A percentile compares a stretch with the other conserved stretches of the same genome.
These are phyloP conservation scores for Odontocolon sp. DNA, from an alignment of 2,888 invertebrate species.

Conservation along the genomic window DNA sequence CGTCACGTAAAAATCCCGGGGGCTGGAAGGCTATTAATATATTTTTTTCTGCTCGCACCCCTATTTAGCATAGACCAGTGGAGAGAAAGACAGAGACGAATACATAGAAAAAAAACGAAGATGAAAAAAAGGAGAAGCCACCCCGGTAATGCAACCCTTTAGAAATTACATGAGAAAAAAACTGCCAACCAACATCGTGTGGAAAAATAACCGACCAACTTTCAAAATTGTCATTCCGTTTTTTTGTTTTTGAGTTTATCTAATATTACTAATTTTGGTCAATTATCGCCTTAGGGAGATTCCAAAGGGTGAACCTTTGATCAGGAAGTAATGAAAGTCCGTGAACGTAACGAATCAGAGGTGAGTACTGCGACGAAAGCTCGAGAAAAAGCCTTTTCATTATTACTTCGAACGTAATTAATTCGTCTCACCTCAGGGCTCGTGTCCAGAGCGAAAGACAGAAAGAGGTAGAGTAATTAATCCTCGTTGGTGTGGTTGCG, in stretches of 20 bases:
- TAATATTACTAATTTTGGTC: not conserved
- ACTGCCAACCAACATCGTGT: conserved; percentile 24
- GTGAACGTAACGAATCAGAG: not conserved
- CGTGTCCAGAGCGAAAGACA: conserved; percentile 56
- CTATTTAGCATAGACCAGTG: conserved; percentile 78
- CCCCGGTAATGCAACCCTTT: conserved; percentile 55
- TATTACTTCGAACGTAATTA: conserved; percentile 67
- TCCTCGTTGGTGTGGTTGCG: conserved; percentile 66
- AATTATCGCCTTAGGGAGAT: not conserved
- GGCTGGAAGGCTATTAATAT: conserved; percentile 80
- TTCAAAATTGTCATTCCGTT: conserved; percentile 14
- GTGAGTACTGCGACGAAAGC: not conserved
- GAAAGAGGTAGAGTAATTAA: conserved; percentile 69
- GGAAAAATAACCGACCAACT: conserved; percentile 45
- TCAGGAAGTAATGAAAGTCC: not conserved
- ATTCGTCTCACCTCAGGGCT: conserved; percentile 65
- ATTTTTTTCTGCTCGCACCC: conserved; percentile 75
- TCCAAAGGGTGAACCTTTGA: not conserved
- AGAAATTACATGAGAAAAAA: conserved; percentile 52
- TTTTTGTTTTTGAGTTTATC: not conserved
- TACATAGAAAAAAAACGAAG: conserved; percentile 43
- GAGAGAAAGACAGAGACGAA: conserved; percentile 50
- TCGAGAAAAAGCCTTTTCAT: conserved; percentile 67
- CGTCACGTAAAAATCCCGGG: conserved; percentile 68
- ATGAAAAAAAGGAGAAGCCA: conserved; percentile 53